Evolutionary conservation across 1,140 invertebrate genomes (phyloP), one percentile per base, ranked within the genome.

Genomic region (Himalopsyche phryganea): DNA sequence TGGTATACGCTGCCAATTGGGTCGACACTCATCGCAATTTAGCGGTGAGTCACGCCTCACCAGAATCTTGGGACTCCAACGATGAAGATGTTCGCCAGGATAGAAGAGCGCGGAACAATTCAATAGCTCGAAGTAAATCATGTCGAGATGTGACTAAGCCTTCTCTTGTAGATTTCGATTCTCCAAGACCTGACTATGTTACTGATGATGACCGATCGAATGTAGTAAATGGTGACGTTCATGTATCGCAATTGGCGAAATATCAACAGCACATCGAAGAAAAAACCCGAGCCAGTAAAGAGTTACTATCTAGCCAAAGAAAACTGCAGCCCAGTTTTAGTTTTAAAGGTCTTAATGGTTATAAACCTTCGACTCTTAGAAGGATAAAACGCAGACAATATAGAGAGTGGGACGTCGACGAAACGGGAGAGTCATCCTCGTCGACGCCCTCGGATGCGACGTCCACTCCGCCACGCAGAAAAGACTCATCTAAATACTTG

Each of bases 1-100:
- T 86, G n/a, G 79, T 88, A 23, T 91, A 91, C 71, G 89, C 90
- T 65, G 88, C 88, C 36, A 91, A 89, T 66, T 91, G 90, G 90
- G 79, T 87, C 45, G 87, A 88, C 65, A 81, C 85, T 3, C 71
- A 72, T 47, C 40, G 61, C 15, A 53, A 60, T 33, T 36, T 63
- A 3, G 54, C 36, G 51, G 52, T 36, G 46, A 50, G 42, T 46
- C 23, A 28, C 23, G 33, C 15, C 13, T 52, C 68, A 2, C 55
- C 66, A 0, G 60, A 56, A 14, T 47, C 61, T 4, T 63, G 63
- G 41, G 63, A 61, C 20, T 61, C 61, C 7, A 46, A 47, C 47
- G 61, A 60, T 1, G 58, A 63, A n/a, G 23, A 49, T 15, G 15
- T 47, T 7, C 48, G 36, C 9, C 35, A 36, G 14, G 42, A 60